phyloP scores from a whole-genome alignment of 64 coral and sea anemone genomes.

The Anthopleura sola region DNA sequence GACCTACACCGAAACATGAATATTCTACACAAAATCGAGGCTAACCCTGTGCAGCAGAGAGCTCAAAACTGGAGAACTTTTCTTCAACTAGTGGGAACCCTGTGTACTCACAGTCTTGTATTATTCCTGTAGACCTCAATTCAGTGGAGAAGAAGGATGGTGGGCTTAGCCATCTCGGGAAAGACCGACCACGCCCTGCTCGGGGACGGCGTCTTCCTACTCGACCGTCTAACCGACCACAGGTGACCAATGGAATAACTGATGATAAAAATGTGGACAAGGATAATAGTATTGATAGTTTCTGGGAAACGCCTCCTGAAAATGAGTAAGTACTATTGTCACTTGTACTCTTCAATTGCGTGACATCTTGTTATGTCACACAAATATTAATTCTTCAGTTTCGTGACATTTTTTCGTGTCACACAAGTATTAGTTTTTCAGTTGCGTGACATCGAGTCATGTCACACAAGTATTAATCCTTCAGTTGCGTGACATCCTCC shows the following conservation, averaged over 20 bases:
- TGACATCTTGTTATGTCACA: neutral
- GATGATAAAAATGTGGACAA: slow-evolving; percentile 12
- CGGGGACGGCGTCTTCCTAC: slow-evolving; percentile 78
- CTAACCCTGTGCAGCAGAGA: too few species aligned
- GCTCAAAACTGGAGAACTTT: too few species aligned
- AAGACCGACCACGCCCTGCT: slow-evolving; percentile 77
- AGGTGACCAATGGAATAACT: slow-evolving; percentile 38
- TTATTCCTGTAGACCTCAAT: slow-evolving; percentile 38
- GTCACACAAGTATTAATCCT: too few species aligned
- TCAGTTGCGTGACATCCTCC: too few species aligned
- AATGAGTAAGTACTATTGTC: slow-evolving; percentile 39
- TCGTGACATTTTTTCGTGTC: too few species aligned
- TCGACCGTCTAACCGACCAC: slow-evolving; percentile 70
- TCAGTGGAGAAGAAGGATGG: slow-evolving; percentile 36
- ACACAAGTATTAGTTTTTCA: too few species aligned
- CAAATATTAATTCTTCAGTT: too few species aligned
- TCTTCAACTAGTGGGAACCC: neutral
- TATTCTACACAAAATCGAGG: too few species aligned
- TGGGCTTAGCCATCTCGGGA: slow-evolving; percentile 64
- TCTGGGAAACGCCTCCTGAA: slow-evolving; percentile 43
- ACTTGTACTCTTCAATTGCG: neutral
- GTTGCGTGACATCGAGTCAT: too few species aligned
- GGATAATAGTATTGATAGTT: slow-evolving; percentile 56
- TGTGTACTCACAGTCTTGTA: slow-evolving; percentile 16
- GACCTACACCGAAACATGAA: too few species aligned